phyloP scores from a whole-genome alignment of 2,797 vertebrate species.

The Eptatretus atami region DNA sequence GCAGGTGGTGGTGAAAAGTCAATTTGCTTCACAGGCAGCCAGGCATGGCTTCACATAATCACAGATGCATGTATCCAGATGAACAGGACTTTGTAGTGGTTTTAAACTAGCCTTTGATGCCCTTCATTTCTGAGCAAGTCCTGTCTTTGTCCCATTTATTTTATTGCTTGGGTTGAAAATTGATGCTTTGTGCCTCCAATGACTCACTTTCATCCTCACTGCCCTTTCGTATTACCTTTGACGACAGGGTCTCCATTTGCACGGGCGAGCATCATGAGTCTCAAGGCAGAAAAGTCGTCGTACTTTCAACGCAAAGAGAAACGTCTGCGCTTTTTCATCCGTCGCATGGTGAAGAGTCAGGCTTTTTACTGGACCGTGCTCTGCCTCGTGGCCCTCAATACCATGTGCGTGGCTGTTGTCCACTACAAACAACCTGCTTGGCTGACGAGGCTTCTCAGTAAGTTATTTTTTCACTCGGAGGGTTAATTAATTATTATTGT shows the following conservation, averaged over 20 bases:
- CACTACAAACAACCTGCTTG: conserved; percentile 49
- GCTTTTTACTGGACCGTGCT: conserved; percentile 84
- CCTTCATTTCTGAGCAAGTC: too few relatives aligned
- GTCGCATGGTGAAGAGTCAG: conserved; percentile 73
- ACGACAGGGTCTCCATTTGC: conserved; percentile 47
- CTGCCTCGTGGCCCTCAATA: conserved; percentile 69
- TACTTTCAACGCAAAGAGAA: conserved; percentile 45
- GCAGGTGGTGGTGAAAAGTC: too few relatives aligned
- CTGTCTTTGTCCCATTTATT: too few relatives aligned
- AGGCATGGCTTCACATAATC: too few relatives aligned
- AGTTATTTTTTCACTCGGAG: conserved; percentile 13
- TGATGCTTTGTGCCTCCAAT: too few relatives aligned
- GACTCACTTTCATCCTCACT: too few relatives aligned
- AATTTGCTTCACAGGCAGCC: too few relatives aligned
- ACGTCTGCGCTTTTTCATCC: conserved; percentile 46
- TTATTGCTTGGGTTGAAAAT: too few relatives aligned
- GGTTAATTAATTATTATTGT: too few relatives aligned
- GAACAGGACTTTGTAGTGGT: too few relatives aligned
- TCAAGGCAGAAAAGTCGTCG: conserved; percentile 34
- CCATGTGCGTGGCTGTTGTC: conserved; percentile 56
- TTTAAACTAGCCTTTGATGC: too few relatives aligned
- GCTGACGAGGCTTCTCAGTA: conserved; percentile 71
- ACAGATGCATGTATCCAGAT: too few relatives aligned
- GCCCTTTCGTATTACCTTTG: neutral
- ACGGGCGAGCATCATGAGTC: conserved; percentile 46